These are phyloP conservation scores for Daphoenositta chrysoptera DNA, from an alignment of 2,113 vertebrate genomes.

Conservation along the genomic window DNA sequence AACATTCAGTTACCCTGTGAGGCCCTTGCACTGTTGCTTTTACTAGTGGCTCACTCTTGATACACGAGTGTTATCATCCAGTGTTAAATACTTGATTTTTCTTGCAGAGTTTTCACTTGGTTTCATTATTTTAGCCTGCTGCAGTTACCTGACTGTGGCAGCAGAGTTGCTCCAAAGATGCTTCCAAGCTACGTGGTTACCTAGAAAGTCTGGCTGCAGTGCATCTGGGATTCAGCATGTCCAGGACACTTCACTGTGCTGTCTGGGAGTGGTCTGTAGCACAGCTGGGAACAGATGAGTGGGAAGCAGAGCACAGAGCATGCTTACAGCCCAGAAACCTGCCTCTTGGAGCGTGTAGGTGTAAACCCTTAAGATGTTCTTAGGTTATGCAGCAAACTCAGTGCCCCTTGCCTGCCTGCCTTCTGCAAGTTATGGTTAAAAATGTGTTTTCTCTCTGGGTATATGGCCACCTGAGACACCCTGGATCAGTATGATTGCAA, in stretches of 20 bases:
- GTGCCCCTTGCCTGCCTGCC: background rate
- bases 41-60: background rate
- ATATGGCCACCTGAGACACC: background rate
- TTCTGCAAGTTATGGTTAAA: background rate
- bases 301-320: background rate
- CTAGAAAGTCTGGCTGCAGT: background rate
- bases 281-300: background rate
- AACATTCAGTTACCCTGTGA: background rate
- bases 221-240: background rate
- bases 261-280: background rate
- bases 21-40: background rate
- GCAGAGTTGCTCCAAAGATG: background rate
- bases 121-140: background rate
- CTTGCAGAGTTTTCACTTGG: background rate
- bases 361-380: background rate
- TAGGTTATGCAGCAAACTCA: background rate
- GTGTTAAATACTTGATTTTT: background rate
- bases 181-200: background rate
- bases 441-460: background rate
- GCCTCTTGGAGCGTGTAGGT: background rate
- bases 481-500: background rate
- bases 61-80: background rate
- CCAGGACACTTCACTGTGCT: background rate
- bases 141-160: background rate
- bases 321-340: background rate